Conservation (phyloP, 2,113 vertebrate genomes). For the Apodemus speciosus region DNA sequence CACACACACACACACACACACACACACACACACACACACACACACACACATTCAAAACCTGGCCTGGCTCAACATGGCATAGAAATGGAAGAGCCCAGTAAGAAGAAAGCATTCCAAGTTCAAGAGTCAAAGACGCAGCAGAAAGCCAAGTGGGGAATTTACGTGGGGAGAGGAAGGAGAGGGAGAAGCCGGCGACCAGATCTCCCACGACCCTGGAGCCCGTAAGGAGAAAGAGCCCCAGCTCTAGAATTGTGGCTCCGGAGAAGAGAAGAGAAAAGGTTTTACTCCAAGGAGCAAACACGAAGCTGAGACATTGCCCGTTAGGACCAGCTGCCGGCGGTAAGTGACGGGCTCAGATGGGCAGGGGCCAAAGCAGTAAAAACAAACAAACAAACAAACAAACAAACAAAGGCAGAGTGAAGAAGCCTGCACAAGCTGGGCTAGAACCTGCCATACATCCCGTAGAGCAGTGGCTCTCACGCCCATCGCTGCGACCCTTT, state of each 20-base stretch:
- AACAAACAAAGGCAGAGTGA: background rate
- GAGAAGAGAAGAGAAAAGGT: background rate
- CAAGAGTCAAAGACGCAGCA: background rate
- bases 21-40: background rate
- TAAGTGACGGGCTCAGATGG: background rate
- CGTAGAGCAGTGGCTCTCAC: background rate
- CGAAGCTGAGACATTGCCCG: background rate
- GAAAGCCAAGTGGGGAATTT: background rate
- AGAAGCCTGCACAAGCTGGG: background rate
- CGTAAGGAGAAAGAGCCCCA: background rate
- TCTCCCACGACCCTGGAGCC: background rate
- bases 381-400: background rate
- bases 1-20: background rate
- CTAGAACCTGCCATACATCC: background rate
- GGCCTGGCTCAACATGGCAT: background rate
- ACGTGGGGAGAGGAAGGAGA: background rate
- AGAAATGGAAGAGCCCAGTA: background rate
- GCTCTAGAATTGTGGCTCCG: background rate
- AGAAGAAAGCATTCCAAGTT: background rate
- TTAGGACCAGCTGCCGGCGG: background rate
- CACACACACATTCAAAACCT: background rate
- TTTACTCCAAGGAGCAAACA: background rate
- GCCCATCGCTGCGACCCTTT: background rate
- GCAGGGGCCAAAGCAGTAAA: background rate
- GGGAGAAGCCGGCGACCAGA: background rate